These are phyloP conservation scores for Entosphenus tridentatus DNA, from an alignment of 2,113 vertebrate species.

Conservation along the genomic window DNA sequence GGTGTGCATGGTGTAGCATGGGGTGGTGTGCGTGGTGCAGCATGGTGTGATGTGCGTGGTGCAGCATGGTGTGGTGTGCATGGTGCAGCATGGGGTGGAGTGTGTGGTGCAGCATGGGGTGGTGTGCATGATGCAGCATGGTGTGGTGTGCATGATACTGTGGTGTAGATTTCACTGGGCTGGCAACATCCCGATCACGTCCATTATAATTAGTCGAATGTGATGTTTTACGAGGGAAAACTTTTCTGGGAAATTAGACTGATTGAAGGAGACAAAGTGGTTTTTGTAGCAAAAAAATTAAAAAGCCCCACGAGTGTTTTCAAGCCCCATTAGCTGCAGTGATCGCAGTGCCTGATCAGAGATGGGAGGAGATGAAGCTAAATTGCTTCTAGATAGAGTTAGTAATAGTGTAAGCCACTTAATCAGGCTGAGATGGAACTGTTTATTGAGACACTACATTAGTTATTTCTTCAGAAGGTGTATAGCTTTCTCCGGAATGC, in stretches of 20 bases:
- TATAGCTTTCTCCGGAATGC: slow-evolving; percentile 1
- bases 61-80: no score
- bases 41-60: no score
- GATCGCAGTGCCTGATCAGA: slow-evolving; percentile 2
- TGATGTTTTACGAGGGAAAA: not conserved
- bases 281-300: slow-evolving; percentile 3
- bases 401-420: slow-evolving; percentile 5
- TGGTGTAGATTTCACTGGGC: no score
- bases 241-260: slow-evolving; percentile 3
- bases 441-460: slow-evolving; percentile 2
- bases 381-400: slow-evolving; percentile 5
- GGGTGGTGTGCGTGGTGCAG: no score
- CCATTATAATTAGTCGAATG: no score
- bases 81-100: no score
- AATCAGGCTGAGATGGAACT: not conserved
- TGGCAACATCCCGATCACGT: no score
- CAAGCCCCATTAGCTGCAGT: slow-evolving; percentile 5
- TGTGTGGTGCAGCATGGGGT: no score
- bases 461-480: slow-evolving; percentile 1
- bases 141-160: no score
- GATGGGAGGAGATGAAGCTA: slow-evolving; percentile 2
- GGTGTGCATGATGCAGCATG: no score
- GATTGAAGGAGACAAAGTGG: slow-evolving; percentile 5
- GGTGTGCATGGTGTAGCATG: no score
- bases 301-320: slow-evolving; percentile 6